Conservation (phyloP, 2,113 vertebrate species). For the Sinocyclocheilus anshuiensis region DNA sequence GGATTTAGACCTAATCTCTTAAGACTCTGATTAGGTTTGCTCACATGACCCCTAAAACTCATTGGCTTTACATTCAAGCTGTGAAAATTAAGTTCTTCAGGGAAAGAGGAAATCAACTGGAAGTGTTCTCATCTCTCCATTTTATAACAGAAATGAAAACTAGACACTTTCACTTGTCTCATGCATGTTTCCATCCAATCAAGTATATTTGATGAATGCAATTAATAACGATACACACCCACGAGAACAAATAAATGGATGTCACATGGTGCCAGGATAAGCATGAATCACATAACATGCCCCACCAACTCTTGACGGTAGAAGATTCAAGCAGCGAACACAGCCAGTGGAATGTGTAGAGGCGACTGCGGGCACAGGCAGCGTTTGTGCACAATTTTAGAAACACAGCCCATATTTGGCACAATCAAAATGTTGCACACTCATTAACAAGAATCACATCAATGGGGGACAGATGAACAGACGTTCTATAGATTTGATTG, state of each 20-base stretch:
- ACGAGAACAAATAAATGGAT: conserved; percentile 74
- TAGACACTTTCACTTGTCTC: conserved; percentile 64
- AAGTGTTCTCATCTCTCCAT: conserved; percentile 49
- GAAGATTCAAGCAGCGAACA: conserved; percentile 55
- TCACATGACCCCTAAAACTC: conserved; percentile 9
- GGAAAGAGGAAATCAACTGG: neutral
- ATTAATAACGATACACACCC: conserved; percentile 74
- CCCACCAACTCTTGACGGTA: conserved; percentile 62
- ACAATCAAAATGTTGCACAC: conserved; percentile 40
- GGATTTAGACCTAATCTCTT: conserved; percentile 10
- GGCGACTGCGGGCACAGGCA: conserved; percentile 37
- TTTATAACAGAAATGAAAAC: conserved; percentile 52
- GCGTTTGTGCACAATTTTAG: neutral
- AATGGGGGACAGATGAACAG: neutral
- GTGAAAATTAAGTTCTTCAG: conserved; percentile 21
- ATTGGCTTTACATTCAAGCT: neutral
- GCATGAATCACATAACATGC: conserved; percentile 76
- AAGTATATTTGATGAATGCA: conserved; percentile 67
- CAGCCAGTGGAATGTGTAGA: conserved; percentile 69
- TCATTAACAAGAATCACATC: neutral
- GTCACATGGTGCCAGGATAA: conserved; percentile 95
- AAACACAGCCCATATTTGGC: conserved; percentile 48
- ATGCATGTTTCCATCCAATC: conserved; percentile 78
- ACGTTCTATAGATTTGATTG: conserved; percentile 30
- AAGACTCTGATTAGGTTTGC: neutral